Conservation (phyloP, 2,797 vertebrate species). For the Hippopotamyrus pictus region DNA sequence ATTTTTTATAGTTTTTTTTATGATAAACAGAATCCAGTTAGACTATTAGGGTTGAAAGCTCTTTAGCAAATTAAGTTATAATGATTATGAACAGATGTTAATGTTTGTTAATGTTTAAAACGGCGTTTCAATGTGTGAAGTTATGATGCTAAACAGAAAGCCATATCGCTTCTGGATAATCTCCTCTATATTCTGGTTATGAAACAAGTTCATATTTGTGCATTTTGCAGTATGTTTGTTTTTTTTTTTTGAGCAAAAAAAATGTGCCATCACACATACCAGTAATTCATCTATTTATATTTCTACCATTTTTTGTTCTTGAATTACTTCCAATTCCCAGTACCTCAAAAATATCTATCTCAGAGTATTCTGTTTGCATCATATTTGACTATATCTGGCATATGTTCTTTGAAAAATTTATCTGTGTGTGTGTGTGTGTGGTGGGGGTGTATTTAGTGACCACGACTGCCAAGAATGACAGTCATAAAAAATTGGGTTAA, state of each 20-base stretch:
- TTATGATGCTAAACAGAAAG: not conserved
- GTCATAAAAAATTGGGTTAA: constrained; percentile 20
- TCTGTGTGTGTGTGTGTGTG: not conserved
- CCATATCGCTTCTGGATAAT: not conserved
- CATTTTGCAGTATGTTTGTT: not conserved
- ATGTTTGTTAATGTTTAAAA: constrained; percentile 6
- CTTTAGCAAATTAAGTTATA: not conserved
- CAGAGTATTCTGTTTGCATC: not conserved
- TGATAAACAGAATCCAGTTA: not conserved
- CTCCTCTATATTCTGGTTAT: not conserved
- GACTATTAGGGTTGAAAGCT: not conserved
- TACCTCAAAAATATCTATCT: not conserved
- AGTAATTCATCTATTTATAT: not conserved
- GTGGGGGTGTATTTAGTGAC: not conserved
- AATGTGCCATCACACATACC: not conserved
- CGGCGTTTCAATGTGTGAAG: not conserved
- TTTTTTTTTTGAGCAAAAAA: not conserved
- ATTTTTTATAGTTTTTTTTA: not conserved
- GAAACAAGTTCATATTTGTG: not conserved
- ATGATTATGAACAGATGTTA: not conserved
- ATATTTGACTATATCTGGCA: not conserved
- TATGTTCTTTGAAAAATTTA: not conserved
- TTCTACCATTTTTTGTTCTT: not conserved
- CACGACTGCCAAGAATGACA: not conserved
- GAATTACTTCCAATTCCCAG: not conserved